phyloP scores from a whole-genome alignment of 2,888 invertebrate genomes.

The Alloscopus bannaensis region DNA sequence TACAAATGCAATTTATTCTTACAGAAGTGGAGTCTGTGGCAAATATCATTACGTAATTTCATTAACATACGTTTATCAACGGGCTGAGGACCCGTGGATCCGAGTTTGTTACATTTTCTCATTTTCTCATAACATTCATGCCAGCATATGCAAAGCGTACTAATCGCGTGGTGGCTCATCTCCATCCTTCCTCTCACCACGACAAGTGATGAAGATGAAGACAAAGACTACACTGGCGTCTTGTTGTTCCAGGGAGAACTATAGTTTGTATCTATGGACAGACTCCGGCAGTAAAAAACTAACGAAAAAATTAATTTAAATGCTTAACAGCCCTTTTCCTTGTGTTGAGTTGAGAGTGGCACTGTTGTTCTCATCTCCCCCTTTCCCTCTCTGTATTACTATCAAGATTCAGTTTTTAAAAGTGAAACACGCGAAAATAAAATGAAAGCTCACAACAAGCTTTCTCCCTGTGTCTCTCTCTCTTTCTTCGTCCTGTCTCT shows the following conservation, averaged over 20 bases:
- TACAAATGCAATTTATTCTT: too few relatives aligned
- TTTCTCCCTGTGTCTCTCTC: background rate
- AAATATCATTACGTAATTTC: too few relatives aligned
- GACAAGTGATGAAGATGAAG: background rate
- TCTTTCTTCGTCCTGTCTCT: too few relatives aligned
- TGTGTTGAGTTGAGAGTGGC: background rate
- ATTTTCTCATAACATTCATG: slow-evolving; percentile 2
- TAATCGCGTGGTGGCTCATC: slow-evolving; percentile 35
- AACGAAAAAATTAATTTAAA: slow-evolving; percentile 34
- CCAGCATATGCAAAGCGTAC: background rate
- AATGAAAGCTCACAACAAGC: slow-evolving; percentile 5
- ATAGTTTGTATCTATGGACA: too few relatives aligned
- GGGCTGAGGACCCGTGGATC: too few relatives aligned
- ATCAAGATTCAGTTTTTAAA: slow-evolving; percentile 8
- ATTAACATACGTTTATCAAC: too few relatives aligned
- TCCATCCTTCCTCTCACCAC: background rate
- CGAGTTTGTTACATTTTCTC: too few relatives aligned
- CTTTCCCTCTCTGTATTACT: slow-evolving; percentile 1
- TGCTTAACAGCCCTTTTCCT: slow-evolving; percentile 16
- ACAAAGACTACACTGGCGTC: background rate
- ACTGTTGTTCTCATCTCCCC: background rate
- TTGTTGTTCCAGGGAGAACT: too few relatives aligned
- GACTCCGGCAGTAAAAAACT: too few relatives aligned
- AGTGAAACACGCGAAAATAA: slow-evolving; percentile 11
- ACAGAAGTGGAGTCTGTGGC: too few relatives aligned